Conservation (phyloP, 2,888 invertebrate genomes). For the Euzophera pinguis region DNA sequence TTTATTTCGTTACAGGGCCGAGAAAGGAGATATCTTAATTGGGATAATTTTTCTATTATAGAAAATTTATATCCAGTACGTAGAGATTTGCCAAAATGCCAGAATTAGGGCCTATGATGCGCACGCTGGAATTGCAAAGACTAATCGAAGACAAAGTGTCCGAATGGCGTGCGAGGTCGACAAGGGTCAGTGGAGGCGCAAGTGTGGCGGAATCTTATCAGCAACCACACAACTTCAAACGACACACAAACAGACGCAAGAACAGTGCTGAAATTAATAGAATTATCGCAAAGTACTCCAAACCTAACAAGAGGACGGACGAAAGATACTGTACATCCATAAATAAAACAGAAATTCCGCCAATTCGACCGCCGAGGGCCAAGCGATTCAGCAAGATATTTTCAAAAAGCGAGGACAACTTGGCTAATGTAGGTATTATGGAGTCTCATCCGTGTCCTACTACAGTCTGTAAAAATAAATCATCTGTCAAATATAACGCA, state of each 20-base stretch:
- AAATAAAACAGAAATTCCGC: conserved; percentile 41
- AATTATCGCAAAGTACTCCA: conserved; percentile 77
- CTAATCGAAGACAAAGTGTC: conserved; percentile 75
- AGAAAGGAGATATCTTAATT: neutral
- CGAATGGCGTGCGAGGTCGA: conserved; percentile 76
- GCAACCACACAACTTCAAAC: conserved; percentile 73
- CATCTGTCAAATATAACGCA: conserved; percentile 56
- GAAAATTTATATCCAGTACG: neutral
- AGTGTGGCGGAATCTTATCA: conserved; percentile 74
- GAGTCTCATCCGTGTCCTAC: conserved; percentile 38
- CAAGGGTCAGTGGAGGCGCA: conserved; percentile 60
- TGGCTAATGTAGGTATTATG: conserved; percentile 54
- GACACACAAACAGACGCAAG: conserved; percentile 73
- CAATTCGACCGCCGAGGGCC: conserved; percentile 54
- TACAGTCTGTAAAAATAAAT: conserved; percentile 40
- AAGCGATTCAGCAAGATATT: conserved; percentile 48
- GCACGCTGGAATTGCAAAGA: conserved; percentile 71
- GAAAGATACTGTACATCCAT: conserved; percentile 44
- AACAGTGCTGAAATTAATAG: conserved; percentile 76
- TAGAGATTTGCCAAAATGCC: conserved; percentile 52
- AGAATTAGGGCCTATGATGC: conserved; percentile 73
- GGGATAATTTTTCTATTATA: too few relatives aligned
- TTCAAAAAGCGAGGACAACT: conserved; percentile 69
- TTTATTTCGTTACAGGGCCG: neutral
- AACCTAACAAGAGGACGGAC: conserved; percentile 61